Conservation (phyloP, 2,113 vertebrate genomes). For the Malurus alboscapulatus region DNA sequence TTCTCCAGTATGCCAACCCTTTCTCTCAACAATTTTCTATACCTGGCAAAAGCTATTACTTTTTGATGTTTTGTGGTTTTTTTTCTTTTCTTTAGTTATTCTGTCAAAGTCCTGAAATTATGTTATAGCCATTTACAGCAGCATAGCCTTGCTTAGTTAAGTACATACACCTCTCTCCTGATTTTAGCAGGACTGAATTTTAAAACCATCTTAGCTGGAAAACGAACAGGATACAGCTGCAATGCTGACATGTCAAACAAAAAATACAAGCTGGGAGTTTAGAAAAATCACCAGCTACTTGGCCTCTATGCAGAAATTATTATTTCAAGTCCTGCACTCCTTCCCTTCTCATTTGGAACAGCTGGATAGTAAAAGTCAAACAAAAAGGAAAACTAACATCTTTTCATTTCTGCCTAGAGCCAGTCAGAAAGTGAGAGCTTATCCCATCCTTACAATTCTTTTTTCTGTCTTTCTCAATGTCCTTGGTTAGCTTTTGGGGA, state of each 20-base stretch:
- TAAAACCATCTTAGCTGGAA: background rate
- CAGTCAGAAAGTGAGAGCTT: background rate
- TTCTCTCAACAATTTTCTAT: background rate
- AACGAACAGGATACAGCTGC: background rate
- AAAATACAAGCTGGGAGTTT: background rate
- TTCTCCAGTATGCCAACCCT: background rate
- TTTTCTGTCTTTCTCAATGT: background rate
- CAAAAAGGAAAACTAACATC: background rate
- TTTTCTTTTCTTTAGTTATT: background rate
- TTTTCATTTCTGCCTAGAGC: background rate
- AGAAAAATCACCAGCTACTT: background rate
- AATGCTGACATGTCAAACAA: background rate
- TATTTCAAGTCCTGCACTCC: background rate
- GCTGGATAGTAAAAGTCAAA: background rate
- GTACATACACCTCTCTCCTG: accelerated
- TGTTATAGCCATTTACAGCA: background rate
- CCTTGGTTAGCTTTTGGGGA: background rate
- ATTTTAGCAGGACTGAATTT: background rate
- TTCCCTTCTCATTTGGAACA: background rate
- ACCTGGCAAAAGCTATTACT: background rate
- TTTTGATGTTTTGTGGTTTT: background rate
- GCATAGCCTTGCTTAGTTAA: background rate
- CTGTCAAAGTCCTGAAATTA: background rate
- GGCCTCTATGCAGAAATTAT: background rate
- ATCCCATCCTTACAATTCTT: background rate